These are phyloP conservation scores for Eulithis prunata DNA, from an alignment of 2,888 invertebrate genomes.

Conservation along the genomic window DNA sequence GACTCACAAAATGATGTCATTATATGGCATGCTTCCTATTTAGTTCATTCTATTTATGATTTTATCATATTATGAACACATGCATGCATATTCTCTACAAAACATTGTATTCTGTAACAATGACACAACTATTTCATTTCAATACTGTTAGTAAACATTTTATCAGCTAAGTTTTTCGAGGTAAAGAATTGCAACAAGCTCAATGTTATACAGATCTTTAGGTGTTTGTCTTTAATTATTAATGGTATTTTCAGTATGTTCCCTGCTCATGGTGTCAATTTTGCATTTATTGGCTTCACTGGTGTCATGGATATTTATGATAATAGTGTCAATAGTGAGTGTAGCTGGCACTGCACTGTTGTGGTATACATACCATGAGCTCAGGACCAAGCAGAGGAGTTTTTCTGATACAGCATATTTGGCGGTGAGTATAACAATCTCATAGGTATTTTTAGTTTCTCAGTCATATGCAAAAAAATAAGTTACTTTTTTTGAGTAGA, in stretches of 20 bases:
- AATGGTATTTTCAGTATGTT: slow-evolving; percentile 86
- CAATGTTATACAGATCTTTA: too few relatives aligned
- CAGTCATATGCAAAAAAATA: neutral
- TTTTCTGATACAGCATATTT: slow-evolving; percentile 63
- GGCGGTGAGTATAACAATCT: slow-evolving; percentile 58
- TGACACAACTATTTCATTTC: too few relatives aligned
- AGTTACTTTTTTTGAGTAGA: neutral
- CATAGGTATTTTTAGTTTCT: neutral
- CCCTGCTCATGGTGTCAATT: slow-evolving; percentile 92
- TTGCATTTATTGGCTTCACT: slow-evolving; percentile 92
- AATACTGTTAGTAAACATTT: too few relatives aligned
- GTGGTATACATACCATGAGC: slow-evolving; percentile 95
- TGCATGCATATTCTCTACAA: too few relatives aligned
- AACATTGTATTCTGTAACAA: too few relatives aligned
- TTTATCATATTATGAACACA: too few relatives aligned
- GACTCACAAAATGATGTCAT: slow-evolving; percentile 29
- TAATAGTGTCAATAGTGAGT: slow-evolving; percentile 90
- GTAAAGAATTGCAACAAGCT: too few relatives aligned
- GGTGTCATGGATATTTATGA: slow-evolving; percentile 95
- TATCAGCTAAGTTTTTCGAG: too few relatives aligned
- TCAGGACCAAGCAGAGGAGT: slow-evolving; percentile 84
- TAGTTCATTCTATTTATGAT: neutral
- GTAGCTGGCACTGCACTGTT: slow-evolving; percentile 90
- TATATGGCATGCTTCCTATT: slow-evolving; percentile 9
- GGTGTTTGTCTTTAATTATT: too few relatives aligned